Evolutionary conservation across 2,888 invertebrate genomes (phyloP), one percentile per base, ranked within the genome.

Genomic region (Metacarcinus magister): DNA sequence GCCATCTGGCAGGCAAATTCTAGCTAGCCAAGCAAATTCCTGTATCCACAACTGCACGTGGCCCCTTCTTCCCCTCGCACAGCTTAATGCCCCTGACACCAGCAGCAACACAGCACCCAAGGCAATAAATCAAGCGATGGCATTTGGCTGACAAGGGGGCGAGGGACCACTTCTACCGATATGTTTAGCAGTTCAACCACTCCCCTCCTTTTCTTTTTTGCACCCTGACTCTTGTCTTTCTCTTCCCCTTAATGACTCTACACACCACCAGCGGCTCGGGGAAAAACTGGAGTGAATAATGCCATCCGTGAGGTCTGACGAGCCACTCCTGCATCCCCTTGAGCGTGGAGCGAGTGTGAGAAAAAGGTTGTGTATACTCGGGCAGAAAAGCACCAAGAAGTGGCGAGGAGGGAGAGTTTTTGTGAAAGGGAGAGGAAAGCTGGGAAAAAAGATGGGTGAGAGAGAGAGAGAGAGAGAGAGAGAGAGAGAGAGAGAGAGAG

Each of bases 81-180:
- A 16, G 32, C 87, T 87, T 32, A 87, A 87, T 39, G 87, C 39
- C 39, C 32, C 87, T 87, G 87, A 87, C 87, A 87, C 8, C 87
- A 87, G 32, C 87, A 87, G 13, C 87, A 13, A 13, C 87, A 32
- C 32, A 87, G 13, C 87, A 87, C 87, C 32, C 32, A 87, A 10
- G 39, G 87, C 87, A 87, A 87, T 87, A 87, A 87, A 87, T 87
- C 87, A 87, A 87, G 39, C 87, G 87, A 87, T 87, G 87, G 39
- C 87, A 87, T 87, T 32, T 87, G 87, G 32, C 32, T 8, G 87
- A 39, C 87, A 39, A 87, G 87, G 39, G 87, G 32, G 87, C 19
- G 8, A 16, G 32, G 5, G 32, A 39, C 87, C 32, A 10, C 39
- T 87, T n/a, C 75, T 28, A 87, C 32, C 87, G 87, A 87, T 39